Evolutionary conservation across 2,113 vertebrate species (phyloP).

Genomic region (Eonycteris spelaea): DNA sequence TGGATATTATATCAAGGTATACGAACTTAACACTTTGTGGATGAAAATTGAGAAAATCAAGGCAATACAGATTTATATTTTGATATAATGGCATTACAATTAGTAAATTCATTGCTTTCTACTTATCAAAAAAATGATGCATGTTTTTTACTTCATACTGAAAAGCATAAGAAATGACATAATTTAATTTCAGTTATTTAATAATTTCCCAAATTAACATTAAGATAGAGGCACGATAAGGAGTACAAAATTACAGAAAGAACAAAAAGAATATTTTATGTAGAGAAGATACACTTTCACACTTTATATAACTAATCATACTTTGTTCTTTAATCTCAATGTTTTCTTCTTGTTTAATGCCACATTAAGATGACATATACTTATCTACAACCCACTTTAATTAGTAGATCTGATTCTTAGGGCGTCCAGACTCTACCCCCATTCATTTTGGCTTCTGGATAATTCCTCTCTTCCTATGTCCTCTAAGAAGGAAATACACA

Average conservation of each 20-base stretch:
- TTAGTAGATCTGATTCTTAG: background rate
- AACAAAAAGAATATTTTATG: background rate
- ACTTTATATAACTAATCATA: background rate
- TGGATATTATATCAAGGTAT: background rate
- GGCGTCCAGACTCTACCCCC: background rate
- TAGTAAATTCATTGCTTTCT: constrained; percentile 4
- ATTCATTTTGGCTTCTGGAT: background rate
- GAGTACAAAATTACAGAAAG: background rate
- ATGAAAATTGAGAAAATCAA: background rate
- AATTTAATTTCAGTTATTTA: constrained; percentile 1
- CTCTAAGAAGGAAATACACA: background rate
- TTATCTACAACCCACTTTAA: background rate
- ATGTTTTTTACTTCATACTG: background rate
- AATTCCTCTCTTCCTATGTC: background rate
- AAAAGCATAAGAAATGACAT: background rate
- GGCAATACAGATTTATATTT: background rate
- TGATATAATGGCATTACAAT: background rate
- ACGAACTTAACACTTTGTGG: background rate
- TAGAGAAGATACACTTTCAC: background rate
- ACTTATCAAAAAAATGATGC: background rate
- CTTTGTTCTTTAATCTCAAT: background rate
- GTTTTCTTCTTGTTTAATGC: background rate
- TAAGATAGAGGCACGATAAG: constrained; percentile 9
- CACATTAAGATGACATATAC: background rate
- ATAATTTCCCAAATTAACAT: constrained; percentile 9